These are phyloP conservation scores for Tympanoctomys barrerae DNA, from an alignment of 2,797 vertebrate genomes.

Conservation along the genomic window DNA sequence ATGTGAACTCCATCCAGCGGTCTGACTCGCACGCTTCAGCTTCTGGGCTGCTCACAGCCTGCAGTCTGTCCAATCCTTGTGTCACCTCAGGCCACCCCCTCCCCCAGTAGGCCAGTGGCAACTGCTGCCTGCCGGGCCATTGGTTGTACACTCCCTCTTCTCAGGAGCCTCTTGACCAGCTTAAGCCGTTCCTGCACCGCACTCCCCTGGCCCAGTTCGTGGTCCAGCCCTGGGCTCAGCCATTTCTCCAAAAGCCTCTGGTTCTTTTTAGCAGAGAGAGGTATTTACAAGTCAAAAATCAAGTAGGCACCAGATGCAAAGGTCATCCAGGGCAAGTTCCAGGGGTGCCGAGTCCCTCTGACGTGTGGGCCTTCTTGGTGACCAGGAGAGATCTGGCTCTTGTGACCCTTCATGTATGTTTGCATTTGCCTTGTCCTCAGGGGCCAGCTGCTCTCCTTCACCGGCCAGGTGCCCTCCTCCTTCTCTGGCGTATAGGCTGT, in stretches of 20 bases:
- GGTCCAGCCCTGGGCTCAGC: background rate
- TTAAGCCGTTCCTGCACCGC: background rate
- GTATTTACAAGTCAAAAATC: background rate
- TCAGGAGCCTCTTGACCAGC: background rate
- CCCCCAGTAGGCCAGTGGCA: background rate
- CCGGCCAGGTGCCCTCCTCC: background rate
- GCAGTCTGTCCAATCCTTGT: background rate
- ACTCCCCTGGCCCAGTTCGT: background rate
- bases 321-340: background rate
- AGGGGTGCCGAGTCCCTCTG: background rate
- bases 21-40: background rate
- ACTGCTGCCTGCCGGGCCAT: background rate
- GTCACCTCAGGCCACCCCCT: background rate
- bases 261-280: background rate
- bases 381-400: conserved; percentile 20
- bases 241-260: background rate
- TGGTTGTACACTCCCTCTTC: background rate
- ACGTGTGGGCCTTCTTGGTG: background rate
- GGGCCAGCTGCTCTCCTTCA: background rate
- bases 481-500: background rate
- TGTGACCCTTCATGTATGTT: conserved; percentile 34
- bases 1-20: rapidly evolving
- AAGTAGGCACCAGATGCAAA: background rate
- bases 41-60: background rate
- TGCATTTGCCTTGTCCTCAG: conserved; percentile 1